A percentile compares a stretch with the other conserved stretches of the same genome.
These are phyloP conservation scores for Zoanthus sociatus DNA, from an alignment of 92 coral and sea anemone genomes.

Conservation along the genomic window DNA sequence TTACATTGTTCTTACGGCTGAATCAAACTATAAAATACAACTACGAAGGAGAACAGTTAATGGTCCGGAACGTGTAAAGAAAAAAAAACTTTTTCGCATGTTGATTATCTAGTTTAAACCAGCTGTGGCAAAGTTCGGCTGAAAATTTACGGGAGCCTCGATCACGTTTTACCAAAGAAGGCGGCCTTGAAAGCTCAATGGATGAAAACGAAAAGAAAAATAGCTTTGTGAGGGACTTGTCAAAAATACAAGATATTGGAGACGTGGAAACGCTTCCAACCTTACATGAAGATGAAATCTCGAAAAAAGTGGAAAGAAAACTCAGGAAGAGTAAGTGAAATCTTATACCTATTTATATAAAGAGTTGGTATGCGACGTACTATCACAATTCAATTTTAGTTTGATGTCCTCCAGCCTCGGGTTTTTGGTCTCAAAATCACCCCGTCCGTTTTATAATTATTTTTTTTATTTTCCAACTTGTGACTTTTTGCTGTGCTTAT, in stretches of 20 bases:
- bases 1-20: too few relatives aligned
- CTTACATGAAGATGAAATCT: conserved; percentile 20
- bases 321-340: neutral
- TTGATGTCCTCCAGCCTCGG: neutral
- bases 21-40: too few relatives aligned
- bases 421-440: too few relatives aligned
- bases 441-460: too few relatives aligned
- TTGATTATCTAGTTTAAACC: neutral
- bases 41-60: too few relatives aligned
- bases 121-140: neutral
- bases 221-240: neutral
- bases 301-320: neutral
- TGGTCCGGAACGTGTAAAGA: too few relatives aligned
- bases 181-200: neutral
- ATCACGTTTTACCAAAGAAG: neutral
- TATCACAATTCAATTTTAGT: neutral
- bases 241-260: conserved; percentile 6
- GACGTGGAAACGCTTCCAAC: conserved; percentile 10
- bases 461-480: too few relatives aligned
- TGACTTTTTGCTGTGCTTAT: too few relatives aligned
- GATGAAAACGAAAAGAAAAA: neutral
- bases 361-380: too few relatives aligned
- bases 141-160: neutral
- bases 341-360: neutral
- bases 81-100: too few relatives aligned